Evolutionary conservation across 2,797 vertebrate genomes (phyloP), one percentile per base, ranked within the genome.

Genomic region (Alosa sapidissima): DNA sequence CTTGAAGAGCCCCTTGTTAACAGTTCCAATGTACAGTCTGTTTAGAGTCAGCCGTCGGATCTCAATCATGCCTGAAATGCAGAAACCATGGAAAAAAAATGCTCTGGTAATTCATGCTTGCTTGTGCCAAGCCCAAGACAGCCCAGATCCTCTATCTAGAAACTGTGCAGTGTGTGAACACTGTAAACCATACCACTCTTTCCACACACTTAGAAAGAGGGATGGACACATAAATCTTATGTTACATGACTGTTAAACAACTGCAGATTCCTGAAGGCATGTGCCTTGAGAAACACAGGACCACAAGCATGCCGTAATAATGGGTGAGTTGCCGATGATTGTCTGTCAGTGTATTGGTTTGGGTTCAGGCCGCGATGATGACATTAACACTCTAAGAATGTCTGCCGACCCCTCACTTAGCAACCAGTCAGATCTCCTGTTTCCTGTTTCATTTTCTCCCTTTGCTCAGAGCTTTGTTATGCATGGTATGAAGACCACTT

Each of bases 191-290:
- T 36, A 45, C 1, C 4, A 9, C 16, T 78, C 72, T 78, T 78
- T 78, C 72, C 72, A 78, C 72, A 78, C 36, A 47, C 41, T 78
- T 47, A 5, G 36, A 21, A 47, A 45, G 41, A 78, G 72, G 72
- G 72, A 21, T 45, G 72, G 72, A 1, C 24, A 28, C 72, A 47
- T 78, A 78, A 21, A 78, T 78, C 72, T 78, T 41, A 2, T 78
- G 72, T 78, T 78, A 78, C 72, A 78, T 78, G 72, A 78, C 72
- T 78, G 41, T 78, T 78, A 78, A 78, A 78, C 72, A 78, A 78
- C 72, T 78, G 19, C 72, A 78, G 72, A 78, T 47, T 78, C 21
- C 41, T 47, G 72, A 7, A 78, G 72, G 41, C 72, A 47, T 78
- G 72, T 36, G 16, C 19, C 72, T 78, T 47, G 16, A 78, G 72